Conservation (phyloP, 2,888 invertebrate genomes). For the Ctena decussata region DNA sequence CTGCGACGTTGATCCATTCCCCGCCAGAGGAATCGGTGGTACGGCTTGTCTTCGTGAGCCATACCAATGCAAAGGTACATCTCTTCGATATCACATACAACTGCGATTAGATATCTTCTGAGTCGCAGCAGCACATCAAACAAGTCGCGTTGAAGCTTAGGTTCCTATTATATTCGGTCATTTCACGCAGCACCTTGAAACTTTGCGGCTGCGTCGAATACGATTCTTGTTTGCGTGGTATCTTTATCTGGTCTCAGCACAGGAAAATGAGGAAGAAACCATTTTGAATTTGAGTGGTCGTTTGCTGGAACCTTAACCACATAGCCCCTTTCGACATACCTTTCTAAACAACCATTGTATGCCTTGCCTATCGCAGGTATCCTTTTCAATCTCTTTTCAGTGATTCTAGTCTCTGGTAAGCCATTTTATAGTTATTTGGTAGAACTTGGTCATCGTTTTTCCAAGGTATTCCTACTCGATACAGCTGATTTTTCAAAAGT, state of each 20-base stretch:
- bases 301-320: conserved; percentile 25
- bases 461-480: conserved; percentile 43
- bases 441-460: background rate
- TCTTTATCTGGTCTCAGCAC: conserved; percentile 12
- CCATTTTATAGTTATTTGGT: conserved; percentile 40
- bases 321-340: conserved; percentile 51
- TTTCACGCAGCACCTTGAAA: conserved; percentile 41
- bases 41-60: conserved; percentile 2
- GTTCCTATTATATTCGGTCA: conserved; percentile 43
- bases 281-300: background rate
- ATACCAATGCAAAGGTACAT: conserved; percentile 34
- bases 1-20: background rate
- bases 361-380: conserved; percentile 25
- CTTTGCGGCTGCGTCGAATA: conserved; percentile 59
- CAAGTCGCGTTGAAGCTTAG: conserved; percentile 64
- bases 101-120: conserved; percentile 41
- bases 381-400: conserved; percentile 39
- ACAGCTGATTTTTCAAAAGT: background rate
- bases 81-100: conserved; percentile 49
- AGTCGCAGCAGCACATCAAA: conserved; percentile 55
- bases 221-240: conserved; percentile 47
- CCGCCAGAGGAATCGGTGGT: conserved; percentile 36
- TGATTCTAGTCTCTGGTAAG: conserved; percentile 28
- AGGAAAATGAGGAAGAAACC: conserved; percentile 34
- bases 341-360: conserved; percentile 31